Conservation (phyloP, 2,888 invertebrate genomes). For the Lymantria dispar region DNA sequence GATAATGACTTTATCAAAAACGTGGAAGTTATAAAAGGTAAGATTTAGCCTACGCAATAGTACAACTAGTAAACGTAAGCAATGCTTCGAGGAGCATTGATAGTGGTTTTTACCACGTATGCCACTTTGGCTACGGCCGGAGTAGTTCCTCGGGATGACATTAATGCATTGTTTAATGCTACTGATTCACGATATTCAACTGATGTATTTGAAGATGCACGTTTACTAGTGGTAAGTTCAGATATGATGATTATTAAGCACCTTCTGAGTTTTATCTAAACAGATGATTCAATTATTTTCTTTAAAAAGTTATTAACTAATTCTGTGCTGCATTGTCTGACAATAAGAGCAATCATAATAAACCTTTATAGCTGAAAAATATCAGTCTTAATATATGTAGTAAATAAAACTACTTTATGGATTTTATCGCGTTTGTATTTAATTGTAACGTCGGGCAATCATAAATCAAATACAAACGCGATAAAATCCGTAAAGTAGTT, state of each 20-base stretch:
- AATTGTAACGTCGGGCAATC: too few species aligned
- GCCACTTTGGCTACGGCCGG: slow-evolving; percentile 28
- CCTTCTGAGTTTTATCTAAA: not conserved
- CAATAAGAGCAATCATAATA: too few species aligned
- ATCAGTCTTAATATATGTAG: too few species aligned
- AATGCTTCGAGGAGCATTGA: slow-evolving; percentile 28
- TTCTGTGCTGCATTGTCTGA: too few species aligned
- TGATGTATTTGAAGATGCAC: slow-evolving; percentile 61
- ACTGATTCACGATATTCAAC: slow-evolving; percentile 44
- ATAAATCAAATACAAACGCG: too few species aligned
- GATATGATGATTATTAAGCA: not conserved
- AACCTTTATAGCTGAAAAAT: too few species aligned
- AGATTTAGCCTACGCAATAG: not conserved
- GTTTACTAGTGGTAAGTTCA: slow-evolving; percentile 59
- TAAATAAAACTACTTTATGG: too few species aligned
- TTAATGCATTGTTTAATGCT: slow-evolving; percentile 37
- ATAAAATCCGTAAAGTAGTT: too few species aligned
- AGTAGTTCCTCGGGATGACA: slow-evolving; percentile 45
- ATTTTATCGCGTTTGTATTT: too few species aligned
- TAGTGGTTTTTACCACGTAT: slow-evolving; percentile 22
- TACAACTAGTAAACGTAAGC: slow-evolving; percentile 4
- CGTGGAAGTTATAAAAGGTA: slow-evolving; percentile 36
- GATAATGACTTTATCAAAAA: slow-evolving; percentile 31
- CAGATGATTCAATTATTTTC: not conserved
- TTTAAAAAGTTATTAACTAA: too few species aligned